Evolutionary conservation across 2,888 invertebrate species (phyloP).

Genomic region (Nymphalis polychloros): DNA sequence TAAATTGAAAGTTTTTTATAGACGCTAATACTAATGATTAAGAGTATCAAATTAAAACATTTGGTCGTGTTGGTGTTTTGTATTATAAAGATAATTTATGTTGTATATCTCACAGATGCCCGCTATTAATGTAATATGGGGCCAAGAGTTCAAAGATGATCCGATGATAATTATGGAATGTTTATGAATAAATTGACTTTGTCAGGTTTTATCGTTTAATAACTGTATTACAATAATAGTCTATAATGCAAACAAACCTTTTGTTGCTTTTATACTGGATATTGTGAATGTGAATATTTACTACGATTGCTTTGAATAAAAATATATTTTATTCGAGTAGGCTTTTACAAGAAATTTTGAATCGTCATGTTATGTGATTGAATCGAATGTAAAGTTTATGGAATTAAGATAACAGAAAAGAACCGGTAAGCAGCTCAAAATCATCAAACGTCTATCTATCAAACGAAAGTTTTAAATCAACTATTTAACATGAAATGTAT

Average conservation of each 20-base stretch:
- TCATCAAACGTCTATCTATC: too few species aligned
- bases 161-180: constrained; percentile 5
- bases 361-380: too few species aligned
- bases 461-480: too few species aligned
- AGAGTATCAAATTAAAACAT: constrained; percentile 25
- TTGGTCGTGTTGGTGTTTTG: constrained; percentile 14
- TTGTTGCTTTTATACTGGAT: background rate
- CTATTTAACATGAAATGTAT: too few species aligned
- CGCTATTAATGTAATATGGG: constrained; percentile 14
- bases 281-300: background rate
- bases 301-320: background rate
- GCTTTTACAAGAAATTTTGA: too few species aligned
- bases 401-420: too few species aligned
- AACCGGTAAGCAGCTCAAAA: too few species aligned
- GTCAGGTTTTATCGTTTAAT: constrained; percentile 5
- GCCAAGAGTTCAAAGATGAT: constrained; percentile 23
- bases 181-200: constrained; percentile 6
- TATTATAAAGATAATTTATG: constrained; percentile 3
- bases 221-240: background rate
- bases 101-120: background rate
- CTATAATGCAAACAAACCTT: background rate
- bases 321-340: background rate
- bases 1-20: constrained; percentile 6
- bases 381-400: too few species aligned
- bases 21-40: constrained; percentile 19